These are phyloP conservation scores for Macrosiphum euphorbiae DNA, from an alignment of 2,888 invertebrate genomes.

Conservation along the genomic window DNA sequence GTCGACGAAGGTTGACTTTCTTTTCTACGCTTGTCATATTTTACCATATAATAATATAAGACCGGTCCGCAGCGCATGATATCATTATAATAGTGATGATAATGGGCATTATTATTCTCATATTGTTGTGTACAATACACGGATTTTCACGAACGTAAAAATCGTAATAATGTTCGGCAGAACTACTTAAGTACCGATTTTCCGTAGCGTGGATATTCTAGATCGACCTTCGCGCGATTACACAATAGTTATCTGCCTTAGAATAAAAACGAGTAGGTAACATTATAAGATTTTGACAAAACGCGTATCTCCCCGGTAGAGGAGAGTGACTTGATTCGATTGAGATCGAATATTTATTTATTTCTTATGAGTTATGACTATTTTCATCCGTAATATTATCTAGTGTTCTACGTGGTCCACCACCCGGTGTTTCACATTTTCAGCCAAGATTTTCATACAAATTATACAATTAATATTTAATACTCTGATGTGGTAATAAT, in stretches of 20 bases:
- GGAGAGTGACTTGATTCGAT: not conserved
- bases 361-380: not conserved
- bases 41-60: not conserved
- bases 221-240: not conserved
- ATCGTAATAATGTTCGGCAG: not conserved
- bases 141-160: not conserved
- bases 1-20: slow-evolving; percentile 53
- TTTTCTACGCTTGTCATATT: not conserved
- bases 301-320: not conserved
- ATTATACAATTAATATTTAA: not conserved
- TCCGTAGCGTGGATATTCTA: not conserved
- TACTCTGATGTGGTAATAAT: not conserved
- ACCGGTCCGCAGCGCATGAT: not conserved
- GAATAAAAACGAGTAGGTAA: not conserved
- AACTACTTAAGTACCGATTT: not conserved
- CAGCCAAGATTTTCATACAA: not conserved
- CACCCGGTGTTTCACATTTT: not conserved
- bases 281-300: not conserved
- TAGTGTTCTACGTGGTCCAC: not conserved
- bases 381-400: not conserved
- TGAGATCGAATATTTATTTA: not conserved
- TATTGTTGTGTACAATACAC: not conserved
- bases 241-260: not conserved
- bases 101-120: not conserved
- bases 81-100: not conserved